Base-by-base conservation (phyloP, 1,140 invertebrate genomes). In the Bombus fervidus region DNA sequence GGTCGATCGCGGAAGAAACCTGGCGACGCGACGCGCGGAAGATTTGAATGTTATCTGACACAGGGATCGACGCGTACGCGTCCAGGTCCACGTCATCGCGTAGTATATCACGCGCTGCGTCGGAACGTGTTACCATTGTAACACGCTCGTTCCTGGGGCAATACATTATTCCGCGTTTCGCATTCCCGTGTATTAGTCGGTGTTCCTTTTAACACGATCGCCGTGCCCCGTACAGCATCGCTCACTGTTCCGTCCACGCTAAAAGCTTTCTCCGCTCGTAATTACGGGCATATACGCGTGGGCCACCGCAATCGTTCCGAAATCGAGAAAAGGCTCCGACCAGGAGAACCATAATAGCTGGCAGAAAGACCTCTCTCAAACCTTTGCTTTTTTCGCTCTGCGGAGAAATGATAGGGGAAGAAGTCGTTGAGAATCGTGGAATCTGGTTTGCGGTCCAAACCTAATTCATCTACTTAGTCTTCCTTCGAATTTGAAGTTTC, bases 221-320 rank as follows among this genome's bases (percentile, higher is more conserved):
- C 87, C 91, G 88, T 85, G 86, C 86, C 76, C 76, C 81, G 86
- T 72, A 88, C 83, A 77, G 37, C 82, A 82, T 88, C 73, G 83
- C 81, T 81, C 90, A 91, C 87, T 88, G 87, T 90, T 91, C 34
- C 89, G 90, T 71, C 84, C 73, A 78, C 83, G 86, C 91, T 93
- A 93, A 94, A 93, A 93, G 92, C 93, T 93, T 93, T 91, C 89
- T 89, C 90, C 89, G 87, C 90, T 89, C 76, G 91, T 93, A 94
- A 94, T 94, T 94, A 93, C 91, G 76, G 90, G 8, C 13, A 91
- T 92, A 93, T 87, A 87, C 85, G 88, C 71, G 75, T 87, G 53
- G 83, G 87, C 75, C 59, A 34, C 37, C 64, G 71, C 90, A 37
- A 78, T 85, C 91, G 90, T 90, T 92, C 72, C 89, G 89, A 92